phyloP scores from a whole-genome alignment of 2,797 vertebrate genomes.

The Sebastes nivosus region DNA sequence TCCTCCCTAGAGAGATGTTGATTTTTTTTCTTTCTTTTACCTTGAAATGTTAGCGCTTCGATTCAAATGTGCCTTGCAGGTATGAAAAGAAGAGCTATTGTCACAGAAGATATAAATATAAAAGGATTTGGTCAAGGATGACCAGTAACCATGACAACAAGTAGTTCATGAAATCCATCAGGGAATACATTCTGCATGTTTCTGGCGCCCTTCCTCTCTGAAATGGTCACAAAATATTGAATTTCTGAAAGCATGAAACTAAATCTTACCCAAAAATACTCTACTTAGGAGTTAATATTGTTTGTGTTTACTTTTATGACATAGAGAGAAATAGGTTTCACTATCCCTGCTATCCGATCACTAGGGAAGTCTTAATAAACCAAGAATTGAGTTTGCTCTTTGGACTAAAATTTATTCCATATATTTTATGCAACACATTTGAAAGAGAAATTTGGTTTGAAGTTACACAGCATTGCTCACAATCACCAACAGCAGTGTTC shows the following conservation, averaged over 20 bases:
- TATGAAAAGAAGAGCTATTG: not conserved
- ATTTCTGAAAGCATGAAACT: not conserved
- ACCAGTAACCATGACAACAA: not conserved
- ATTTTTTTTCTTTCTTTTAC: not conserved
- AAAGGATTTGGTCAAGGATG: not conserved
- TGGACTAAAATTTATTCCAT: conserved; percentile 9
- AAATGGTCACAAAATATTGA: not conserved
- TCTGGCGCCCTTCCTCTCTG: not conserved
- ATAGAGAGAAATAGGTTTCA: no score
- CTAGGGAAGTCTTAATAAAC: not conserved
- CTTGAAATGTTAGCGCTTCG: not conserved
- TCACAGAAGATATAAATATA: not conserved
- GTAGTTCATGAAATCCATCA: not conserved
- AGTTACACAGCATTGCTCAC: not conserved
- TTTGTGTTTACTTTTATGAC: no score
- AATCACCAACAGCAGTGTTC: not conserved
- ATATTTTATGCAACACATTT: not conserved
- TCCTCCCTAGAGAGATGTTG: rapidly evolving
- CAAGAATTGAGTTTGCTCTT: not conserved
- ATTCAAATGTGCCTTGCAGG: not conserved
- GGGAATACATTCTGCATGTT: not conserved
- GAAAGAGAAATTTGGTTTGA: not conserved
- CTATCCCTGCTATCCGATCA: no score
- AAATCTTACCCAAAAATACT: no score
- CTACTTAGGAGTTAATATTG: no score